phyloP scores from a whole-genome alignment of 2,113 vertebrate species.

The Noctilio leporinus region DNA sequence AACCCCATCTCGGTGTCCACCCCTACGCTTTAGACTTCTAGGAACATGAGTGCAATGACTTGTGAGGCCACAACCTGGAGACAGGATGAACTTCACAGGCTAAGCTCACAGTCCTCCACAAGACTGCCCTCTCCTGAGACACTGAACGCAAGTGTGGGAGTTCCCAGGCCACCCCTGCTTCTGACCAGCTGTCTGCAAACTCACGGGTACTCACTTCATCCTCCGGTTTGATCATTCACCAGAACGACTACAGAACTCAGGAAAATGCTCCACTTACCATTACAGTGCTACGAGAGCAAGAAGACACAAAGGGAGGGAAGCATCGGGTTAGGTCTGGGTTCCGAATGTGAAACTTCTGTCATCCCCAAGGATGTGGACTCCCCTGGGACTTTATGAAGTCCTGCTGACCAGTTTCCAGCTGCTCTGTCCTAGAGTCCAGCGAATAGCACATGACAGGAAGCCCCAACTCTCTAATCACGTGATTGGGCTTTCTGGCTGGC shows the following conservation, averaged over 20 bases:
- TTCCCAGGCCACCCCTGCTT: neutral
- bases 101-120: neutral
- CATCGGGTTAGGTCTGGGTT: neutral
- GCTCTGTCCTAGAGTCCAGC: neutral
- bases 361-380: neutral
- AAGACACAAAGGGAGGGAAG: neutral
- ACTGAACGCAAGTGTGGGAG: neutral
- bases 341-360: neutral
- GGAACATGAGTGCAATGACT: neutral
- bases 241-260: neutral
- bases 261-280: neutral
- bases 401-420: neutral
- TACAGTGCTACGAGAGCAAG: neutral
- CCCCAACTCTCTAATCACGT: neutral
- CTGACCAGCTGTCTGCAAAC: neutral
- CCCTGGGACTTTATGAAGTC: no score
- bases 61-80: neutral
- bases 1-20: neutral
- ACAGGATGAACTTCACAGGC: neutral
- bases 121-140: neutral
- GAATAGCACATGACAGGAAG: neutral
- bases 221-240: neutral
- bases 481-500: neutral
- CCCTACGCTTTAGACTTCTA: neutral
- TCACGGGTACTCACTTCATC: neutral